Conservation (phyloP, 2,888 invertebrate species). For the Hypsopygia costalis region DNA sequence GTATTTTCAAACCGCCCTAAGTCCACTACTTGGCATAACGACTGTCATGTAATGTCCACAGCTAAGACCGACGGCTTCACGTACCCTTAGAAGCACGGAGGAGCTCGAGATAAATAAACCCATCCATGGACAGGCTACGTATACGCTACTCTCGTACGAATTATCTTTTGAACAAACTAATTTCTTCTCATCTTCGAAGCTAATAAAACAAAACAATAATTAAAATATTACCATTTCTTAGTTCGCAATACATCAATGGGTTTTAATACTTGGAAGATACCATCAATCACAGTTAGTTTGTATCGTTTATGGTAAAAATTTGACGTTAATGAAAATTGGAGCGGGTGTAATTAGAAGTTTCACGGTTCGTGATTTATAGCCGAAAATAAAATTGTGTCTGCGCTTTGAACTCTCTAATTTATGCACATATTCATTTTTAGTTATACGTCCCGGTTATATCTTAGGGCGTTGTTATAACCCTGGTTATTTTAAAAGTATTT, state of each 20-base stretch:
- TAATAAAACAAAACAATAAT: background rate
- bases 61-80: too few relatives aligned
- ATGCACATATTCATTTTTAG: constrained; percentile 14
- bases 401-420: constrained; percentile 20
- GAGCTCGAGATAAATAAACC: too few relatives aligned
- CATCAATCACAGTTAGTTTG: constrained; percentile 60
- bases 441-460: background rate
- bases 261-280: constrained; percentile 40
- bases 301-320: constrained; percentile 44
- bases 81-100: too few relatives aligned
- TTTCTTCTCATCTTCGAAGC: too few relatives aligned
- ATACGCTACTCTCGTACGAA: too few relatives aligned
- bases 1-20: too few relatives aligned
- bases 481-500: too few relatives aligned
- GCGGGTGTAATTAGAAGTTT: constrained; percentile 58
- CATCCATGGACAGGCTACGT: too few relatives aligned
- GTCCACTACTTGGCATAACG: too few relatives aligned
- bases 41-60: too few relatives aligned
- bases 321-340: constrained; percentile 60
- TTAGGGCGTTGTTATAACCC: too few relatives aligned
- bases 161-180: too few relatives aligned
- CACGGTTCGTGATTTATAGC: constrained; percentile 57
- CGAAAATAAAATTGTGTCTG: constrained; percentile 24
- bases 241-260: constrained; percentile 20
- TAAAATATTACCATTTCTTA: constrained; percentile 2